phyloP scores from a whole-genome alignment of 1,140 invertebrate genomes.

The Phortica variegata region DNA sequence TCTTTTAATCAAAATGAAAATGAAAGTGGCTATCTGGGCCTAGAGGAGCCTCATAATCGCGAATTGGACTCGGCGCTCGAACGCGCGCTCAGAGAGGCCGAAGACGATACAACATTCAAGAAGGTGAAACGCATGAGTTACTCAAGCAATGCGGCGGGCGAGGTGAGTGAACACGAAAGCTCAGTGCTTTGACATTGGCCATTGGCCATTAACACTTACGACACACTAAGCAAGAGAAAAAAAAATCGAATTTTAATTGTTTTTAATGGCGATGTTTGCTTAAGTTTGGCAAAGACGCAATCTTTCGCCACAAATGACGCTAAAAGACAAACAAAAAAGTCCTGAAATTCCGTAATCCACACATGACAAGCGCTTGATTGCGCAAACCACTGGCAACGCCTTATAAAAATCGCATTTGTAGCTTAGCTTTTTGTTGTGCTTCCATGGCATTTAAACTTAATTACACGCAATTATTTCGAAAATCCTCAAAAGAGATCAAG shows the following conservation, averaged over 20 bases:
- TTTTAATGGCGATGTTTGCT: too few relatives aligned
- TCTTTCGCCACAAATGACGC: too few relatives aligned
- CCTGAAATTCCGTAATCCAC: too few relatives aligned
- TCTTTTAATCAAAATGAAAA: too few relatives aligned
- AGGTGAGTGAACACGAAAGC: conserved; percentile 58
- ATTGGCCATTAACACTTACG: neutral
- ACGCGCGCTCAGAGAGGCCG: conserved; percentile 66
- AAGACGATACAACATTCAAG: conserved; percentile 68
- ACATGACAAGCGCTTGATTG: neutral
- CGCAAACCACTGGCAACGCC: conserved; percentile 9
- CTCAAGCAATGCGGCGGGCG: conserved; percentile 66
- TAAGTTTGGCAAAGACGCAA: too few relatives aligned
- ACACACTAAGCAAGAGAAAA: neutral
- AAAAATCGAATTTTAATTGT: too few relatives aligned
- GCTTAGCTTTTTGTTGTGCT: too few relatives aligned
- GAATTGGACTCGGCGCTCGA: conserved; percentile 62
- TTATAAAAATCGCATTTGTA: too few relatives aligned
- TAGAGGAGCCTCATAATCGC: conserved; percentile 47
- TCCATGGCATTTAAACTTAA: conserved; percentile 36
- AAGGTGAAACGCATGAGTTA: conserved; percentile 72
- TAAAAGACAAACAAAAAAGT: too few relatives aligned
- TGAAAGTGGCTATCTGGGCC: conserved; percentile 32
- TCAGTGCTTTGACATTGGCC: neutral
- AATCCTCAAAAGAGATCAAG: conserved; percentile 6
- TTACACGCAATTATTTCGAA: conserved; percentile 36